These are phyloP conservation scores for Hapalemur alaotrensis DNA, from an alignment of 2,797 vertebrate species.

Conservation along the genomic window DNA sequence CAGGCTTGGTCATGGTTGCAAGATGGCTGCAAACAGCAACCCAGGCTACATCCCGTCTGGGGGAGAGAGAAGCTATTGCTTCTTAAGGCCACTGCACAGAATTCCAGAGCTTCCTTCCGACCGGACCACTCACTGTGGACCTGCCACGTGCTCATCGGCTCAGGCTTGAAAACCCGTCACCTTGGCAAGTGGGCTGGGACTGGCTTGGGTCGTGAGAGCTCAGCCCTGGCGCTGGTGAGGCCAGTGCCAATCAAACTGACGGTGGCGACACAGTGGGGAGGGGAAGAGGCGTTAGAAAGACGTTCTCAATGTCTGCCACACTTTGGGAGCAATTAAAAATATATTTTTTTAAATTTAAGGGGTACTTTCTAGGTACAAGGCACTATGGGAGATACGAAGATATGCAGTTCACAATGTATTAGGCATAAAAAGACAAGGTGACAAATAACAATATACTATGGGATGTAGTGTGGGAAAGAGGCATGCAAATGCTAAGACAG, in stretches of 20 bases:
- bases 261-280: background rate
- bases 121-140: background rate
- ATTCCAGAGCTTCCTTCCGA: background rate
- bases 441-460: background rate
- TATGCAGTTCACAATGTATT: background rate
- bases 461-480: background rate
- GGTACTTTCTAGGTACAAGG: background rate
- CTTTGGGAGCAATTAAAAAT: background rate
- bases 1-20: background rate
- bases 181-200: background rate
- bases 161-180: background rate
- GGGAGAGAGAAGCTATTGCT: background rate
- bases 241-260: background rate
- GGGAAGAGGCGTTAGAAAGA: background rate
- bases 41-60: background rate
- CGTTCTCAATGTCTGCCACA: background rate
- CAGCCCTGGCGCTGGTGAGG: background rate
- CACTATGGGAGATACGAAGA: background rate
- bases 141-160: background rate
- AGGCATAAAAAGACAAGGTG: background rate
- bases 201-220: background rate
- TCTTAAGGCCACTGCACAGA: background rate
- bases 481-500: background rate
- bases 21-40: background rate
- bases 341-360: background rate